Evolutionary conservation across 1,140 invertebrate genomes (phyloP).

Genomic region (Physella acuta): DNA sequence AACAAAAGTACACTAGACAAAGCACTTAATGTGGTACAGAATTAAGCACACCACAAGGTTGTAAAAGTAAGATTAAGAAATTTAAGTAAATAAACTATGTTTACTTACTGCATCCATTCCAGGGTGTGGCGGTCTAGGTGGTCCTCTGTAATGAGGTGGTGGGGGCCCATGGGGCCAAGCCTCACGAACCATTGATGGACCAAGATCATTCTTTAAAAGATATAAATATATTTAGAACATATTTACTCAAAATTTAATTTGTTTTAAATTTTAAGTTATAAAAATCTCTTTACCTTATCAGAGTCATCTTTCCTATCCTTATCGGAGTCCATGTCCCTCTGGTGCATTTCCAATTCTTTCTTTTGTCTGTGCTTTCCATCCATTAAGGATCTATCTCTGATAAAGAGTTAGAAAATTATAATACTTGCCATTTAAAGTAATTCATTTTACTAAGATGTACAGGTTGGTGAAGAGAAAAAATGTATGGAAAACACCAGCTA

Average conservation of each 20-base stretch:
- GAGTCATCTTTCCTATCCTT: conserved; percentile 30
- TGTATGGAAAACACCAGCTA: background rate
- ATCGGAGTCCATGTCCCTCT: conserved; percentile 11
- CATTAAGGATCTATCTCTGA: conserved; percentile 16
- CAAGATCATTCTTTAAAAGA: conserved; percentile 35
- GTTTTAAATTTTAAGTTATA: background rate
- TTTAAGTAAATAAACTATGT: conserved; percentile 1
- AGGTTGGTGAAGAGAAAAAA: conserved; percentile 2
- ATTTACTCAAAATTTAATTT: background rate
- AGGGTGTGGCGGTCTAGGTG: conserved; percentile 44
- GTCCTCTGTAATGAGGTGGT: conserved; percentile 48
- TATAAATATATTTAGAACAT: background rate
- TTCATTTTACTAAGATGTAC: conserved; percentile 12
- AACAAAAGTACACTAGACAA: background rate
- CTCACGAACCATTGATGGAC: conserved; percentile 41
- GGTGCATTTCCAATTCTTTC: conserved; percentile 8
- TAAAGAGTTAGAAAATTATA: conserved; percentile 14
- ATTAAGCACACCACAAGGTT: background rate
- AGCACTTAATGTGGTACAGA: no score
- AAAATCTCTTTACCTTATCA: conserved; percentile 25
- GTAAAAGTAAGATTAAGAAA: background rate
- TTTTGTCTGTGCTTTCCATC: conserved; percentile 12
- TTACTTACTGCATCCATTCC: conserved; percentile 49
- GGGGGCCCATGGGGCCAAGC: conserved; percentile 45
- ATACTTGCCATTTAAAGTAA: no score